These are phyloP conservation scores for Oikopleura dioica DNA, from an alignment of 23 tunicate genomes.

Conservation along the genomic window DNA sequence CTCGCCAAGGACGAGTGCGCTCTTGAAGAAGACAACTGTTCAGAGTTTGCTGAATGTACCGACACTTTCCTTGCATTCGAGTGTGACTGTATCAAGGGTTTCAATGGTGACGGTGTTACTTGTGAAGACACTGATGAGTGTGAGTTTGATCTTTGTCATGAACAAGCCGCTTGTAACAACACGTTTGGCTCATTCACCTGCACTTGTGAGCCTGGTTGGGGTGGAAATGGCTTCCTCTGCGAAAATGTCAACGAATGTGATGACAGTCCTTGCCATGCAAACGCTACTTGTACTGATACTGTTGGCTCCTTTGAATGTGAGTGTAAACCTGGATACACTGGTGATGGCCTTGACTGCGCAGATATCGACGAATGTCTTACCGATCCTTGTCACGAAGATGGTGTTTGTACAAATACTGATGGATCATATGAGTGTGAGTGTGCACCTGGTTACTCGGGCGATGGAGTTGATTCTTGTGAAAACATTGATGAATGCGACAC, in stretches of 20 bases:
- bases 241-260: too few species aligned
- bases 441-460: neutral
- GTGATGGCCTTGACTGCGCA: neutral
- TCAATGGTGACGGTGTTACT: too few species aligned
- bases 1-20: neutral
- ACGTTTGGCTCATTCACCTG: slow-evolving; percentile 12
- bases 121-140: slow-evolving; percentile 22
- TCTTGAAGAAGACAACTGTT: neutral
- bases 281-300: neutral
- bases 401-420: neutral
- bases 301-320: neutral
- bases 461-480: neutral
- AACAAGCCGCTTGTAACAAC: slow-evolving; percentile 14
- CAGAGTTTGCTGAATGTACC: too few species aligned
- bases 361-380: neutral
- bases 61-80: too few species aligned
- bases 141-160: slow-evolving; percentile 12
- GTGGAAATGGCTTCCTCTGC: too few species aligned
- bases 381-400: neutral
- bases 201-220: too few species aligned
- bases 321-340: neutral
- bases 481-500: neutral
- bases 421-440: neutral
- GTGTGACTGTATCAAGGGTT: too few species aligned
- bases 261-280: neutral